Evolutionary conservation across 1,140 invertebrate species (phyloP), one percentile per base, ranked within the genome.

Genomic region (Lysiphlebus fabarum): DNA sequence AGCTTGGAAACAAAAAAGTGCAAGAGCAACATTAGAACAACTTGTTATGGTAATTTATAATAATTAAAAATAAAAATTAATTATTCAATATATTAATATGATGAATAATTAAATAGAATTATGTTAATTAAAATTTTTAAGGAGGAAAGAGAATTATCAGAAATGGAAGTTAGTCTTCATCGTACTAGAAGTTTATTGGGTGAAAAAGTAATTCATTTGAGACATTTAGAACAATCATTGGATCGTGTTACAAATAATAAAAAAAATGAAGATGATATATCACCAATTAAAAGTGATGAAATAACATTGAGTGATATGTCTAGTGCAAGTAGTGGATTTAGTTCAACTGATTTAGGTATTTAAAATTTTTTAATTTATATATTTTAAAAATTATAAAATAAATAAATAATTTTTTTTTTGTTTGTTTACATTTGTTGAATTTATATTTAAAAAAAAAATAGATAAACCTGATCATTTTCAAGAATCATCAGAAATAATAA

Each of bases 121-220:
- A 37, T 44, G 26, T 44, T 9, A 7, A 14, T 55, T 42, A 42
- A 12, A 55, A 47, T 6, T 42, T 61, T 63, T 4, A 65, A 90
- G 84, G 88, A 90, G 68, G 88, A 90, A 74, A 85, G 87, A 59
- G 89, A 90, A 61, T 74, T 90, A 2, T 89, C 88, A 0, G 89
- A 91, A 63, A 87, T 90, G 83, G 89, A 91, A 72, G 87, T 90
- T 42, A 88, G 86, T 56, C 70, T 90, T 44, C 89, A 90, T 75
- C 84, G 90, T 5, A 90, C 90, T 1, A 82, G 86, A 11, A 87
- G 88, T 12, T 73, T 91, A 34, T 75, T 91, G 7, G 89, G 89
- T 1, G 90, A 91, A 71, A 91, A 91, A 70, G 87, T 90, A 17
- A 91, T 91, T 45, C 79, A 90, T 37, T 72, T 91, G 63, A 79